These are phyloP conservation scores for Aptenodytes patagonicus DNA, from an alignment of 2,113 vertebrate genomes.

Conservation along the genomic window DNA sequence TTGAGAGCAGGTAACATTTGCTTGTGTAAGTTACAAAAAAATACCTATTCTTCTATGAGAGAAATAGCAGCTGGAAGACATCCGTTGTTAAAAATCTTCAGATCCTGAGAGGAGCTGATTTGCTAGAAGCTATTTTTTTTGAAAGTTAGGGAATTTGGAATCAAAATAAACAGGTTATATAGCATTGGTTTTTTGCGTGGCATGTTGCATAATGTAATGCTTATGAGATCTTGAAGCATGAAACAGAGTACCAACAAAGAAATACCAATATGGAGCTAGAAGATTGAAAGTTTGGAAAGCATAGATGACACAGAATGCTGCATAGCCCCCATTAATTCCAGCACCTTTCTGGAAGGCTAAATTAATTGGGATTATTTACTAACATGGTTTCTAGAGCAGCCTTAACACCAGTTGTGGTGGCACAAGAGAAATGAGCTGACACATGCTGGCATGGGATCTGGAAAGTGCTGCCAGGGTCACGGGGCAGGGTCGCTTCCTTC, in stretches of 20 bases:
- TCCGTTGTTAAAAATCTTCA: constrained; percentile 9
- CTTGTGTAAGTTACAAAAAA: not conserved
- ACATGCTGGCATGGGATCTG: not conserved
- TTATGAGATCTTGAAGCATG: not conserved
- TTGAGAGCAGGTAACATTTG: not conserved
- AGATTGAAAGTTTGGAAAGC: not conserved
- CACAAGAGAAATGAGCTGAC: not conserved
- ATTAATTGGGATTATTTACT: not conserved
- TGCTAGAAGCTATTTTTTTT: not conserved
- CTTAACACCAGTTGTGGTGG: not conserved
- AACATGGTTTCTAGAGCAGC: not conserved
- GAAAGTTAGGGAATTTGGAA: constrained; percentile 9
- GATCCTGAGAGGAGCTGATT: not conserved
- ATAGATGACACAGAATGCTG: not conserved
- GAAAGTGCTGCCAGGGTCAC: not conserved
- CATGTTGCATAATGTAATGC: not conserved
- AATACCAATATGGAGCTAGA: not conserved
- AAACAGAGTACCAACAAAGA: not conserved
- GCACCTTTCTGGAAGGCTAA: not conserved
- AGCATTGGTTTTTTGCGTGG: not conserved
- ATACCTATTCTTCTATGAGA: not conserved
- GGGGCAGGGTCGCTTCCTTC: not conserved
- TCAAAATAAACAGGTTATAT: constrained; percentile 3
- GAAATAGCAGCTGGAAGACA: not conserved
- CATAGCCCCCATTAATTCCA: not conserved